Percentiles rank a stretch among this genome's conserved stretches.
These are phyloP conservation scores for Catharus fuscescens DNA, from an alignment of 2,113 vertebrate species.

Conservation along the genomic window DNA sequence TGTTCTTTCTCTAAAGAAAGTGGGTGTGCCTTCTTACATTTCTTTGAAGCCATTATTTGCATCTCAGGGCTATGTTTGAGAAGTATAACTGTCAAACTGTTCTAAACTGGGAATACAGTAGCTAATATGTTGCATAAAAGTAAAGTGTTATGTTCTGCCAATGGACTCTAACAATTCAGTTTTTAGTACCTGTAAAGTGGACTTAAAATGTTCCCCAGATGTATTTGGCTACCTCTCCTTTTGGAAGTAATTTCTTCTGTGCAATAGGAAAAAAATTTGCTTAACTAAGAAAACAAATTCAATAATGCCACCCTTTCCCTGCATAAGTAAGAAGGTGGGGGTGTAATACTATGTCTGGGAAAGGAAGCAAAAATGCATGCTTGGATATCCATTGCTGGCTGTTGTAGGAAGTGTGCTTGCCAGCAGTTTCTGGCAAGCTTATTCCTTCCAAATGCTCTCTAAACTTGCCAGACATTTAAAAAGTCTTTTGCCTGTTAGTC, in stretches of 20 bases:
- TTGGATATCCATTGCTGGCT: conserved; percentile 23
- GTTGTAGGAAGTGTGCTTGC: conserved; percentile 1
- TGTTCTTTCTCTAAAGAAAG: not conserved
- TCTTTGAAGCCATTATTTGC: not conserved
- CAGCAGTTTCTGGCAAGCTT: conserved; percentile 34
- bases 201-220: not conserved
- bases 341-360: conserved; percentile 29
- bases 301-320: conserved; percentile 32
- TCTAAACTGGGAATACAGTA: not conserved
- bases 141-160: not conserved
- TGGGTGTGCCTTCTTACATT: not conserved
- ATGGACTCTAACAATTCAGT: not conserved
- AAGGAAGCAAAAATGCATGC: conserved; percentile 33
- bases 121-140: not conserved
- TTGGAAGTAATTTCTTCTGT: not conserved
- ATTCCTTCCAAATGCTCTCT: not conserved
- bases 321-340: conserved; percentile 27
- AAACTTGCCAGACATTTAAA: conserved; percentile 34
- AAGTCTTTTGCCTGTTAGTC: conserved; percentile 38
- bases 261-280: not conserved
- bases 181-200: conserved; percentile 4
- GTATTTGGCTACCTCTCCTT: not conserved
- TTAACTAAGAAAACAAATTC: not conserved
- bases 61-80: not conserved
- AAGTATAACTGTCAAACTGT: not conserved